phyloP scores from a whole-genome alignment of 2,113 vertebrate species.

The Nettapus auritus region DNA sequence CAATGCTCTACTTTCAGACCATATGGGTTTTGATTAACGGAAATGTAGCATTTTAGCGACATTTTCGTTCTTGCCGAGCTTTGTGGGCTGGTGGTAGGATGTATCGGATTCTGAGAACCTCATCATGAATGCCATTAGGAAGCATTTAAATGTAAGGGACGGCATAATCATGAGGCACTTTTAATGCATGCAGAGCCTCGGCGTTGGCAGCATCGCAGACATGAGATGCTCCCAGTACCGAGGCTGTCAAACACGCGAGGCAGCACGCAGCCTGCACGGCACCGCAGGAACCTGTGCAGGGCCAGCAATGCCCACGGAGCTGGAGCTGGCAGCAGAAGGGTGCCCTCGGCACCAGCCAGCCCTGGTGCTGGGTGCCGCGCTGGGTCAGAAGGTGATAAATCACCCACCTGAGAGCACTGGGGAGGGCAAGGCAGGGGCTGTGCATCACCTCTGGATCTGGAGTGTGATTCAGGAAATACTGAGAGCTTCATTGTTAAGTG shows the following conservation, averaged over 20 bases:
- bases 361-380: background rate
- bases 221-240: background rate
- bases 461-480: accelerated
- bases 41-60: background rate
- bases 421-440: background rate
- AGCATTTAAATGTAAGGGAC: background rate
- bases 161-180: background rate
- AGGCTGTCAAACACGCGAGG: background rate
- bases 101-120: background rate
- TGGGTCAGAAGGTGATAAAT: constrained; percentile 23
- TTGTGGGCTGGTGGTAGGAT: constrained; percentile 29
- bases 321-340: too few relatives aligned
- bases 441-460: background rate
- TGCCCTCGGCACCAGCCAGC: background rate
- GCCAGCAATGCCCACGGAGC: too few relatives aligned
- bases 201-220: background rate
- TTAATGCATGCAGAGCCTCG: background rate
- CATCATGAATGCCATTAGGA: background rate
- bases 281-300: too few relatives aligned
- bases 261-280: too few relatives aligned
- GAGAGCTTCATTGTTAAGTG: background rate
- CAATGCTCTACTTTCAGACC: background rate
- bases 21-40: constrained; percentile 52
- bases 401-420: background rate
- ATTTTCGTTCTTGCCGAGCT: background rate